Evolutionary conservation across 2,797 vertebrate species (phyloP), one percentile per base, ranked within the genome.

Genomic region (Parambassis ranga): DNA sequence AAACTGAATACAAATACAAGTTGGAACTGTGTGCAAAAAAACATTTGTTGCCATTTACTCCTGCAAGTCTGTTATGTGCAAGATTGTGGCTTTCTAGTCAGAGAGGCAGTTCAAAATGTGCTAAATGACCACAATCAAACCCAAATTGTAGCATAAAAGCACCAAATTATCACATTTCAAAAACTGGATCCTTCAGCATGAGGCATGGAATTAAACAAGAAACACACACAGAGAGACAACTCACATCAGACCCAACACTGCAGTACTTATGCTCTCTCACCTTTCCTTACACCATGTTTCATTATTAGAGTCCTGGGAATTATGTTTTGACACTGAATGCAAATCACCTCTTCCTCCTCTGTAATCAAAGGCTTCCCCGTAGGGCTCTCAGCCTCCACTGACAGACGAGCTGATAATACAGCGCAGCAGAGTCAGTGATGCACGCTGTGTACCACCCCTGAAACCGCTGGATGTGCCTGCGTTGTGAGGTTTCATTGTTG

Each of bases 301-400:
- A 22, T 15, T 22, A 39, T 22, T 1, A 8, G 18, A 36, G 13
- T 14, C 19, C 14, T 24, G 36, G 30, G 39, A 41, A 28, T 33
- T 13, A 9, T 35, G 19, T 42, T 62, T 55, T 55, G 55, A 62
- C 31, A 49, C 23, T 18, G 26, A 38, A 70, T 51, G 52, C 27
- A 64, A 33, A 64, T 44, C 26, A 3, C 11, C 30, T 43, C 28
- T 6, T 47, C 20, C 11, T 19, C 18, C 20, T 13, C 48, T 14
- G 14, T 19, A 49, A 56, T 62, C 65, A 62, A 37, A 69, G 35
- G 9, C 35, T 7, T 37, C 30, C 23, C 57, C 1, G 10, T 28
- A 2, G 36, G n/a, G 33, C 31, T 20, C 35, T 13, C 8, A 31
- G 43, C 49, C 24, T 18, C 16, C 18, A 1, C 41, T 19, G 57